Conservation (phyloP, 2,888 invertebrate species). For the Zele albiditarsus region DNA sequence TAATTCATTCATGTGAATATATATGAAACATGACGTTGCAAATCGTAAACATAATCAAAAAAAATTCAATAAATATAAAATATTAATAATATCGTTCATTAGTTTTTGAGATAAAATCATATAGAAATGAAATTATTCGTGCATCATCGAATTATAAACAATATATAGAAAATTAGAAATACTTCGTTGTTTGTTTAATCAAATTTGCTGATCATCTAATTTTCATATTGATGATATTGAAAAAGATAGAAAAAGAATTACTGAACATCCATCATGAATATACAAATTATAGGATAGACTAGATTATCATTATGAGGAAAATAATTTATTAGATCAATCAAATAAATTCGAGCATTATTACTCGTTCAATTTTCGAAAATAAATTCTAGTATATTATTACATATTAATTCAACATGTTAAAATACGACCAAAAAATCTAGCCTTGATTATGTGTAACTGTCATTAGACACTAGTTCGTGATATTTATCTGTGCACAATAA, state of each 20-base stretch:
- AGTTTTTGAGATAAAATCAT: background rate
- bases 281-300: background rate
- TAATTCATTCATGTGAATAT: background rate
- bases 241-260: too few species aligned
- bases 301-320: background rate
- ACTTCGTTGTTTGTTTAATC: background rate
- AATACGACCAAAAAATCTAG: conserved; percentile 2
- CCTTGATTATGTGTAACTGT: background rate
- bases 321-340: background rate
- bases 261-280: background rate
- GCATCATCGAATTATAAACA: background rate
- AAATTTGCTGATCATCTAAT: background rate
- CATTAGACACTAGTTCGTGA: background rate
- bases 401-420: background rate
- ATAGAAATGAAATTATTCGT: background rate
- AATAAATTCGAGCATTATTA: background rate
- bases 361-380: background rate
- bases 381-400: background rate
- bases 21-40: background rate
- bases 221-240: background rate
- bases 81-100: background rate
- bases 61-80: background rate
- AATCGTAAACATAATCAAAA: background rate
- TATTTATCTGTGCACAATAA: background rate
- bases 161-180: background rate